These are phyloP conservation scores for Platysteira castanea DNA, from an alignment of 2,113 vertebrate species.

Conservation along the genomic window DNA sequence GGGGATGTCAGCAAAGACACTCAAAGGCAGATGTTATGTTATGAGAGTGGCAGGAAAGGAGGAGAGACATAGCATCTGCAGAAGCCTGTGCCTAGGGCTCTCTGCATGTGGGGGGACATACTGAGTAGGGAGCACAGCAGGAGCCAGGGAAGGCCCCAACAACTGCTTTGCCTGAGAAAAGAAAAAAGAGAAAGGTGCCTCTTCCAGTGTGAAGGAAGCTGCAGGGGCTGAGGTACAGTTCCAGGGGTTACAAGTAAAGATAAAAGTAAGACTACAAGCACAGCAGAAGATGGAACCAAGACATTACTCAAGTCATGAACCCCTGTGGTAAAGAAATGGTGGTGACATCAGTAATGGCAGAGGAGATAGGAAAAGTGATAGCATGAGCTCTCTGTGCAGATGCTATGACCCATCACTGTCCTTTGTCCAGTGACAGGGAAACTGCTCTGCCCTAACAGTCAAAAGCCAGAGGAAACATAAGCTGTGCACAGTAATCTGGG, in stretches of 20 bases:
- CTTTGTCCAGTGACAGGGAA: neutral
- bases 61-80: neutral
- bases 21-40: neutral
- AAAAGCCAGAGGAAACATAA: neutral
- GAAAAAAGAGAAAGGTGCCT: neutral
- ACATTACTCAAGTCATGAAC: neutral
- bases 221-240: neutral
- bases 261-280: neutral
- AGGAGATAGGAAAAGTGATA: neutral
- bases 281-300: neutral
- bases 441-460: neutral
- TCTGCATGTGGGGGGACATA: neutral
- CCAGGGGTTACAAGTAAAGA: neutral
- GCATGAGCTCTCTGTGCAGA: neutral
- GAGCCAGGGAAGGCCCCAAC: rapidly evolving
- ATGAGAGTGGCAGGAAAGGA: neutral
- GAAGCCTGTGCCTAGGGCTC: neutral
- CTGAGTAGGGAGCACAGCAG: neutral
- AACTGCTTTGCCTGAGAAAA: neutral
- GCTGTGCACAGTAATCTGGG: neutral
- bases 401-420: neutral
- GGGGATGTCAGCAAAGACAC: neutral
- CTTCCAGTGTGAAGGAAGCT: neutral
- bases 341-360: neutral
- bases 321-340: neutral